phyloP scores from a whole-genome alignment of 2,888 invertebrate species.

The Agrochola circellaris region DNA sequence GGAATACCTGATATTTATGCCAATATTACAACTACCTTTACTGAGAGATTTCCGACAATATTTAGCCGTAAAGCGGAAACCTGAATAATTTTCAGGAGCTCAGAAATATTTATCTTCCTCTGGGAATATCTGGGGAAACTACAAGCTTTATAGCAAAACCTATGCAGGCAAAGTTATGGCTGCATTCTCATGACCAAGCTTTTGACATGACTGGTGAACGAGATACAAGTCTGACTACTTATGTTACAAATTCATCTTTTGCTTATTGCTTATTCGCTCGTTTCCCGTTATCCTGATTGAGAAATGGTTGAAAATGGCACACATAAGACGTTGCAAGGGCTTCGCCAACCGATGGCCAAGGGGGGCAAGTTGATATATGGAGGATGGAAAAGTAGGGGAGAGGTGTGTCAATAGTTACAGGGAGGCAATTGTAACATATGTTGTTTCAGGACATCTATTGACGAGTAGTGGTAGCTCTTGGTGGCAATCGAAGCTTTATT shows the following conservation, averaged over 20 bases:
- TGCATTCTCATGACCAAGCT: background rate
- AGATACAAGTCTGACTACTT: background rate
- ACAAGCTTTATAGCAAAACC: slow-evolving; percentile 6
- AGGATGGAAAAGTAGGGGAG: too few relatives aligned
- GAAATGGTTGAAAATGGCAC: too few relatives aligned
- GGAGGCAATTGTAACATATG: too few relatives aligned
- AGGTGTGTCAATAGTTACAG: too few relatives aligned
- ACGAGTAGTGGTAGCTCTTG: too few relatives aligned
- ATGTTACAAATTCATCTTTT: background rate
- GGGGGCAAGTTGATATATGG: too few relatives aligned
- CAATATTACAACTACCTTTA: background rate
- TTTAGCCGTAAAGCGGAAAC: background rate
- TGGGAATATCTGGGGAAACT: slow-evolving; percentile 18
- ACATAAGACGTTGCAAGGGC: too few relatives aligned
- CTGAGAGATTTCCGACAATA: background rate
- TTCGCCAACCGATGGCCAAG: too few relatives aligned
- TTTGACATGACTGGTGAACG: background rate
- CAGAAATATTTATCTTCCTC: slow-evolving; percentile 8
- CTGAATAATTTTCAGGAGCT: slow-evolving; percentile 5
- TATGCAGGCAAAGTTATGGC: background rate
- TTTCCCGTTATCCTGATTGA: background rate
- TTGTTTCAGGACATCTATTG: too few relatives aligned
- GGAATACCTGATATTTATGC: background rate
- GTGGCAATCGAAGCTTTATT: too few relatives aligned
- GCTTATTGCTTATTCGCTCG: background rate